Evolutionary conservation across 2,888 invertebrate genomes (phyloP), one percentile per base, ranked within the genome.

Genomic region (Apotomis turbidana): DNA sequence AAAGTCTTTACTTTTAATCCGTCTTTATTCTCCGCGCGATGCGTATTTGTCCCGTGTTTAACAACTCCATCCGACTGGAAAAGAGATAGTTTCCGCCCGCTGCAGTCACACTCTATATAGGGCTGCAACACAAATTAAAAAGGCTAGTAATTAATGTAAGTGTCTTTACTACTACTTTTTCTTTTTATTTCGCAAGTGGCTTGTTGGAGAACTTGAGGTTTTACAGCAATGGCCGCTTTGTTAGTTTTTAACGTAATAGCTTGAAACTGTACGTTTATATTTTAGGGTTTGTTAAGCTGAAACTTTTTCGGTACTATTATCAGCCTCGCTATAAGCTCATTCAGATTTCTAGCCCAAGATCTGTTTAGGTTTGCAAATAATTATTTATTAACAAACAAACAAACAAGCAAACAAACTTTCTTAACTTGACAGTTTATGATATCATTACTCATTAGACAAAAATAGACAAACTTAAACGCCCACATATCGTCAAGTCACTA

Each of bases 31-130:
- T 84, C 82, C 79, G 81, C 86, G 87, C 85, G 89, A 87, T 88
- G 86, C 85, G 87, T 89, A 87, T 88, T 89, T 88, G 88, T 88
- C 88, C 87, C 85, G 86, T 87, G 90, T 88, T 85, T 85, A 87
- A 86, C 86, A 87, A 86, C 85, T 86, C 83, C 79, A 84, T 84
- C 84, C 83, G 81, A 81, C 83, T 81, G 81, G 70, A 70, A 61
- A 60, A 59, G 66, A 70, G 71, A 71, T 62, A 71, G 67, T 61
- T 68, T 49, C 67, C 55, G 36, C 13, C 57, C 41, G 61, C 15
- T 49, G 49, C 49, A 49, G 49, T 49, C 8, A 68, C 57, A 3
- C 38, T 38, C 41, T 68, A 67, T 2, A 61, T 67, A 66, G 60
- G 49, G 58, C 12, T 41, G 69, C 15, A 27, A 36, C 52, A 38